These are phyloP conservation scores for Pseudopodoces humilis DNA, from an alignment of 2,113 vertebrate species.

Conservation along the genomic window DNA sequence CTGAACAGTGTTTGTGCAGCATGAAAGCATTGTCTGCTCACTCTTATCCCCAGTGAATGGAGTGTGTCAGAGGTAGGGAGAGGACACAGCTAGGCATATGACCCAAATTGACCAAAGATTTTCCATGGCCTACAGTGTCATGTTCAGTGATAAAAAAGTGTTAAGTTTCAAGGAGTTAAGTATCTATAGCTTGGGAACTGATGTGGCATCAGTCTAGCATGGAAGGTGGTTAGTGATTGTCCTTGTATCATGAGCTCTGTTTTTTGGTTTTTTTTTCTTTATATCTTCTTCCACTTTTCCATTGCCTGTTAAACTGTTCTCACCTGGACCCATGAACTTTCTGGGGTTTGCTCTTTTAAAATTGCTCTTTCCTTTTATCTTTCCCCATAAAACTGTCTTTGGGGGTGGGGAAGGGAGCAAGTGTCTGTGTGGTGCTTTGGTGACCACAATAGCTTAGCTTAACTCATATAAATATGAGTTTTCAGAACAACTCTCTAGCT, in stretches of 20 bases:
- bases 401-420: neutral
- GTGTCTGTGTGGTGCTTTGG: neutral
- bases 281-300: neutral
- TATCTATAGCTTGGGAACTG: accelerated
- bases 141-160: neutral
- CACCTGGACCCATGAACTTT: neutral
- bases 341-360: neutral
- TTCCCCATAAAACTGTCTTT: neutral
- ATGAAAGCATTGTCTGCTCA: neutral
- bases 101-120: neutral
- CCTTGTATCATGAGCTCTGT: neutral
- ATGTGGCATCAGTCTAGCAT: neutral
- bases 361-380: neutral
- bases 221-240: neutral
- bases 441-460: neutral
- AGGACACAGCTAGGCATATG: neutral
- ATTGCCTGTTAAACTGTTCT: neutral
- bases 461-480: neutral
- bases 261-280: neutral
- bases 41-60: neutral
- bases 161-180: neutral
- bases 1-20: neutral
- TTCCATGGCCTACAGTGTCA: neutral
- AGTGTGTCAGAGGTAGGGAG: neutral
- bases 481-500: neutral